These are phyloP conservation scores for Symphodus melops DNA, from an alignment of 2,113 vertebrate species.

Conservation along the genomic window DNA sequence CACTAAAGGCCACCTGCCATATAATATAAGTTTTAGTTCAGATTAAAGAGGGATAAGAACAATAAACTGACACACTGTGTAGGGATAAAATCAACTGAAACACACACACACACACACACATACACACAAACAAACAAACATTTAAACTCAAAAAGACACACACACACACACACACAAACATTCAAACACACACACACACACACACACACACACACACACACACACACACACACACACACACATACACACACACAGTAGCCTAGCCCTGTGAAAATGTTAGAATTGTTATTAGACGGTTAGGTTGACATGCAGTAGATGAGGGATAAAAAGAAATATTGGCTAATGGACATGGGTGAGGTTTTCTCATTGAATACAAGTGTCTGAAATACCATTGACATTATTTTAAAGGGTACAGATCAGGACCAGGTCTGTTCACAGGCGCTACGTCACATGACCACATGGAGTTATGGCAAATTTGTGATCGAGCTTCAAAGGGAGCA, in stretches of 20 bases:
- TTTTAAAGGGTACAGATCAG: slow-evolving; percentile 46
- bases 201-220: background rate
- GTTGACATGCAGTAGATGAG: slow-evolving; percentile 73
- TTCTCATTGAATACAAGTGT: slow-evolving; percentile 76
- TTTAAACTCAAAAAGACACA: too few relatives aligned
- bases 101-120: background rate
- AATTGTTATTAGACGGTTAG: slow-evolving; percentile 40
- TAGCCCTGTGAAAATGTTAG: slow-evolving; percentile 49
- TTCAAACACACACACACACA: background rate
- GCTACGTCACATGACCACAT: slow-evolving; percentile 55
- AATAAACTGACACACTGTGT: slow-evolving; percentile 6
- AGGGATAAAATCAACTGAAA: background rate
- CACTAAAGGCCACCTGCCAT: too few relatives aligned
- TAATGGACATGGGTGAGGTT: slow-evolving; percentile 66
- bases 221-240: slow-evolving; percentile 20
- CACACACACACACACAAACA: slow-evolving; percentile 20
- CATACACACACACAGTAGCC: slow-evolving; percentile 28
- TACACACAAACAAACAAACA: background rate
- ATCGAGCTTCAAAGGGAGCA: slow-evolving; percentile 18
- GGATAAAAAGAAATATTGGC: slow-evolving; percentile 48
- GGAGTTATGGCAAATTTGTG: slow-evolving; percentile 21
- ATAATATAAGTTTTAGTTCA: too few relatives aligned
- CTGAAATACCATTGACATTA: slow-evolving; percentile 81
- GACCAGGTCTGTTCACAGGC: slow-evolving; percentile 45
- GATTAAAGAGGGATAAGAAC: too few relatives aligned